These are phyloP conservation scores for Masticophis lateralis DNA, from an alignment of 2,797 vertebrate species.

Conservation along the genomic window DNA sequence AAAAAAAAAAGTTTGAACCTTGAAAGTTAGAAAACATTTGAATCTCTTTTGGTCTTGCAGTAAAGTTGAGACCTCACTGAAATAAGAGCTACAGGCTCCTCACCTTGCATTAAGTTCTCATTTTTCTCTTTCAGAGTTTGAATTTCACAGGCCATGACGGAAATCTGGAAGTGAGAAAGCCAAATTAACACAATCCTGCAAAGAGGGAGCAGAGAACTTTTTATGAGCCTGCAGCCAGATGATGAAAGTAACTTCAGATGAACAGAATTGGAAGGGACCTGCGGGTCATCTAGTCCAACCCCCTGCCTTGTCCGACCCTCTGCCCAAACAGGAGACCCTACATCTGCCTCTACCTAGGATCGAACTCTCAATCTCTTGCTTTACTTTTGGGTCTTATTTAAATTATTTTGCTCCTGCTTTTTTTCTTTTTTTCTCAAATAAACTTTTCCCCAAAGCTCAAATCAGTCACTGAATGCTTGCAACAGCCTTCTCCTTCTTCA, in stretches of 20 bases:
- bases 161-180: constrained; percentile 63
- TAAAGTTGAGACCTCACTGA: too few relatives aligned
- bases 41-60: background rate
- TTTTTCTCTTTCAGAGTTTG: constrained; percentile 58
- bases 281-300: too few relatives aligned
- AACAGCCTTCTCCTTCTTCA: background rate
- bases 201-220: background rate
- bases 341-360: too few relatives aligned
- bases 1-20: background rate
- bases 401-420: background rate
- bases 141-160: constrained; percentile 57
- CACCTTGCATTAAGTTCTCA: constrained; percentile 69
- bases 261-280: too few relatives aligned
- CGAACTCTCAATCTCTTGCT: too few relatives aligned
- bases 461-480: background rate
- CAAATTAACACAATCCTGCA: too few relatives aligned
- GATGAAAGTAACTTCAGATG: too few relatives aligned
- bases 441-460: background rate
- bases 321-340: too few relatives aligned
- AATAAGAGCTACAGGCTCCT: background rate
- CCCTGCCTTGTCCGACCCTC: too few relatives aligned
- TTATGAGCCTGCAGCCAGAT: too few relatives aligned
- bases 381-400: background rate
- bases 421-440: background rate
- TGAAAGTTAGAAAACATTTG: background rate